Base-by-base conservation (phyloP, 2,888 invertebrate genomes). In the Andrena dorsata region DNA sequence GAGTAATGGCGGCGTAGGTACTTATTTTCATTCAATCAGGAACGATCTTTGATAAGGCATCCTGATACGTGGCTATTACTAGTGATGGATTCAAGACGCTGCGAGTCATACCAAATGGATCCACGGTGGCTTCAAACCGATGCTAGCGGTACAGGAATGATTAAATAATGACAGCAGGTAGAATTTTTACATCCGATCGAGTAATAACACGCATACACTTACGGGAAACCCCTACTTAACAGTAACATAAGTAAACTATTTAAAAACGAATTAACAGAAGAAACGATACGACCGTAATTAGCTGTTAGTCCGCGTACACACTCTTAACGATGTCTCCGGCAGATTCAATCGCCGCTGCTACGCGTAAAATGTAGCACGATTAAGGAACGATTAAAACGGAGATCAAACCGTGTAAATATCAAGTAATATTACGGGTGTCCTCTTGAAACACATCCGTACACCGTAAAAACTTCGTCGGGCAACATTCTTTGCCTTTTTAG, bases 21-120 rank as follows among this genome's bases (percentile, higher is more conserved):
- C 51, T 68, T 68, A 68, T 68, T 68, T 68, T 68, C 68, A 68
- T 68, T 68, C 53, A 68, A 68, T 68, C 68, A 35, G 51, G 53
- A 68, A 53, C 68, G 68, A 35, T 20, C 32, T 32, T 51, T 35
- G 68, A 68, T 68, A 68, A 53, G 68, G 35, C 32, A 51, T 10
- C 23, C 32, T 3, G 68, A 68, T 68, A 53, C 68, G 68, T 35
- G 32, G 68, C 30, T 23, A 51, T 53, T 53, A 53, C 68, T 32
- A 16, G 53, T 13, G 68, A 68, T 26, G 23, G 53, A 51, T 32
- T 53, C 35, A 35, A 35, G 35, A 32, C 53, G 68, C 13, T 53
- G 30, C 53, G 68, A 16, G 10, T 5, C 23, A 26, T 23, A 56
- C 10, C 10, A 56, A 56, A 26, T 26, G 23, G 26, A 61, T n/a